phyloP scores from a whole-genome alignment of 2,113 vertebrate species.

The Bettongia penicillata region DNA sequence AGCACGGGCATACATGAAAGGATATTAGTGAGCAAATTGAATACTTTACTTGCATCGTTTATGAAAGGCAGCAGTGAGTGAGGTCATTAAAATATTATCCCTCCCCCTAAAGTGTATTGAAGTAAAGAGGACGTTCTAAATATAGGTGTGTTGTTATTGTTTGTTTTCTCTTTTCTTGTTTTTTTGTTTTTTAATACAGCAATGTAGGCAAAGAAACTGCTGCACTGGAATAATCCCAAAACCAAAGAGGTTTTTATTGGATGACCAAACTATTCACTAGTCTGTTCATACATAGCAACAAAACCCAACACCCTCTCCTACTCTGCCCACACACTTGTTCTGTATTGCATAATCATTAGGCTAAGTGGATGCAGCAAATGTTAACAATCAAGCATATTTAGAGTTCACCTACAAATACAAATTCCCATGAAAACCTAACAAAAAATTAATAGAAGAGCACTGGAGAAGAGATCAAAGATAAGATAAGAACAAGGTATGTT shows the following conservation, averaged over 20 bases:
- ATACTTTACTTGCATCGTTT: slow-evolving; percentile 44
- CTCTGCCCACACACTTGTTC: not conserved
- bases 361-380: not conserved
- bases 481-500: slow-evolving; percentile 66
- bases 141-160: not conserved
- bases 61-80: slow-evolving; percentile 33
- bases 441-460: slow-evolving; percentile 60
- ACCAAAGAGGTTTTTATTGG: not conserved
- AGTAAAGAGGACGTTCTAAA: not conserved
- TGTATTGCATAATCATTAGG: not conserved
- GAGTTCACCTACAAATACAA: slow-evolving; percentile 45
- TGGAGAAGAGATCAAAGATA: slow-evolving; percentile 61
- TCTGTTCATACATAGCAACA: not conserved
- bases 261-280: not conserved
- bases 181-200: not conserved
- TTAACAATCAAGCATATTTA: not conserved
- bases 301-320: not conserved
- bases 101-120: not conserved
- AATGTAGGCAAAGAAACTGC: not conserved
- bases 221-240: not conserved
- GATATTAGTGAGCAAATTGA: slow-evolving; percentile 30
- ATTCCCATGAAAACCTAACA: slow-evolving; percentile 46
- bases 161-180: not conserved
- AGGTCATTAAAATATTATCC: not conserved
- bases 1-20: slow-evolving; percentile 6